Evolutionary conservation across 2,113 vertebrate genomes (phyloP).

Genomic region (Nymphicus hollandicus): DNA sequence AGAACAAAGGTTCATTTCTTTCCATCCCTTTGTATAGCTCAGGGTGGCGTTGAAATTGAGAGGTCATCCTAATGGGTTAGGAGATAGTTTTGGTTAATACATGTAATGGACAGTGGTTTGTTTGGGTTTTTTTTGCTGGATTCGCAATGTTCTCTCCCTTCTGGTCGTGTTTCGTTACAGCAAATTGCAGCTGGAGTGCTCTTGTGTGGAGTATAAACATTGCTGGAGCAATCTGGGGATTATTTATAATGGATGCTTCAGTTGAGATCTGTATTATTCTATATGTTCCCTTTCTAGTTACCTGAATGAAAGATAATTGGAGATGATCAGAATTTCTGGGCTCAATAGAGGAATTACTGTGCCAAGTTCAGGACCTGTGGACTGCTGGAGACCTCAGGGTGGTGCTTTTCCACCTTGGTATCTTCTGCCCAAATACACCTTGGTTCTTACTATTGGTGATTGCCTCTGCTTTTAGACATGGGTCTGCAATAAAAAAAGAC

Average conservation of each 20-base stretch:
- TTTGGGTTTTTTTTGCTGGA: background rate
- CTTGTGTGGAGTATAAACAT: background rate
- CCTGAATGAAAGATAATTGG: background rate
- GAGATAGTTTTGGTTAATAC: background rate
- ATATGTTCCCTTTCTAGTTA: background rate
- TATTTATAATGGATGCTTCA: background rate
- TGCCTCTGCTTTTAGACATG: background rate
- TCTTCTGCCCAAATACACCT: background rate
- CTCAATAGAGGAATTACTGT: background rate
- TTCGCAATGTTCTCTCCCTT: background rate
- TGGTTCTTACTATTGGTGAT: background rate
- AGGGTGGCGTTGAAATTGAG: background rate
- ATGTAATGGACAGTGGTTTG: fast-evolving
- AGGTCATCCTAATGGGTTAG: background rate
- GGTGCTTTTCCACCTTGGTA: background rate
- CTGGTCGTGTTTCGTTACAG: background rate
- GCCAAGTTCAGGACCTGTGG: background rate
- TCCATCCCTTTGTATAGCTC: background rate
- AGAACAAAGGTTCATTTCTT: background rate
- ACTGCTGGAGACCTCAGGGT: background rate
- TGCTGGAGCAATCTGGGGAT: background rate
- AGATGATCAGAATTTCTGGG: background rate
- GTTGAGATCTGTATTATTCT: background rate
- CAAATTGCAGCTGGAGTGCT: background rate
- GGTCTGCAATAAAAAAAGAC: background rate